phyloP scores from a whole-genome alignment of 1,140 invertebrate species.

The Leptinotarsa undecemlineata region DNA sequence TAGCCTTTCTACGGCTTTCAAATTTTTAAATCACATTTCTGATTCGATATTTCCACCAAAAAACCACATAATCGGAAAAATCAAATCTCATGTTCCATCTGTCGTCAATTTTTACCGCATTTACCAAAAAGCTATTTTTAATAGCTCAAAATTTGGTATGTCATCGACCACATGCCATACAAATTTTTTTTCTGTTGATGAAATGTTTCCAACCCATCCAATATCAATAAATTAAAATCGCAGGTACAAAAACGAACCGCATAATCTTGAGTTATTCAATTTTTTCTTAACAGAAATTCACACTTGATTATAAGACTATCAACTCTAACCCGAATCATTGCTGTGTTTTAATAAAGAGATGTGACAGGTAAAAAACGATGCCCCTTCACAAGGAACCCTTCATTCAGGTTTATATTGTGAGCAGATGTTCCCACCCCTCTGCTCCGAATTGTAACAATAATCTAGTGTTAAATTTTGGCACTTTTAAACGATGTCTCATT shows the following conservation, averaged over 20 bases:
- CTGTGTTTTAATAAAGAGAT: slow-evolving; percentile 22
- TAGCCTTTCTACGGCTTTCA: too few relatives aligned
- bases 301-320: slow-evolving; percentile 17
- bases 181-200: slow-evolving; percentile 1
- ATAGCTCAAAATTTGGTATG: neutral
- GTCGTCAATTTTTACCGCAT: neutral
- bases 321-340: slow-evolving; percentile 20
- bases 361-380: slow-evolving; percentile 24
- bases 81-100: slow-evolving; percentile 7
- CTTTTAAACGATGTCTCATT: neutral
- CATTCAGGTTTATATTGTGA: neutral
- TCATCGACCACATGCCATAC: slow-evolving; percentile 10
- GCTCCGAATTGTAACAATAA: neutral
- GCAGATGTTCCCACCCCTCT: neutral
- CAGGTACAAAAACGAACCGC: slow-evolving; percentile 14
- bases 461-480: neutral
- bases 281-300: slow-evolving; percentile 20
- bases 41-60: neutral
- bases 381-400: slow-evolving; percentile 12
- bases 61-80: neutral
- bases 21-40: neutral
- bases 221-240: slow-evolving; percentile 17
- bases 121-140: slow-evolving; percentile 10
- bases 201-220: slow-evolving; percentile 13
- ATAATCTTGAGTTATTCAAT: slow-evolving; percentile 16